Evolutionary conservation across 2,113 vertebrate species (phyloP).

Genomic region (Sorex araneus): DNA sequence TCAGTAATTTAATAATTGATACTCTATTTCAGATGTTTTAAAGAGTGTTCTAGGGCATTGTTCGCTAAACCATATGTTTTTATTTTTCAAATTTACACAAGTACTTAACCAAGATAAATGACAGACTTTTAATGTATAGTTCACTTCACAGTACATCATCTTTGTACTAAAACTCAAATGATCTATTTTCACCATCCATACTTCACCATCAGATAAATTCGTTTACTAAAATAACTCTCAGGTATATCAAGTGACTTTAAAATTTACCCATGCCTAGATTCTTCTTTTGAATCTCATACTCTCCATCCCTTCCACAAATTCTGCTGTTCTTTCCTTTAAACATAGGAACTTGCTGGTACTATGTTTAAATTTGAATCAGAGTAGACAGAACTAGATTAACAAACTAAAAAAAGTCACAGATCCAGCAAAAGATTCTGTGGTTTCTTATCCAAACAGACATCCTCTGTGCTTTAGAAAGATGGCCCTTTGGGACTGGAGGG

Average conservation of each 20-base stretch:
- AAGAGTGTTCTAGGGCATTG: neutral
- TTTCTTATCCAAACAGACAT: neutral
- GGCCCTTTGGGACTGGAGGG: too few relatives aligned
- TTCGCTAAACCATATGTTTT: neutral
- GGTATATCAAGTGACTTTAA: neutral
- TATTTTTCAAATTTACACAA: neutral
- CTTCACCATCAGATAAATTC: neutral
- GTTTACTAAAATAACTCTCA: neutral
- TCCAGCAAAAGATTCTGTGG: neutral
- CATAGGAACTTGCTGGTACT: neutral
- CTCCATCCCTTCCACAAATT: neutral
- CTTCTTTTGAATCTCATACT: neutral
- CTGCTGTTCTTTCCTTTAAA: neutral
- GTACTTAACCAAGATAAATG: conserved; percentile 12
- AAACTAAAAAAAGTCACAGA: neutral
- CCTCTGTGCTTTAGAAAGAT: too few relatives aligned
- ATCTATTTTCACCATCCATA: neutral
- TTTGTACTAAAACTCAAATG: neutral
- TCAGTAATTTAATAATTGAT: conserved; percentile 7
- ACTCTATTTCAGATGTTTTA: neutral
- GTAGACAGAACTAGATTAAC: neutral
- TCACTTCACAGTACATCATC: neutral
- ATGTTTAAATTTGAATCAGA: neutral
- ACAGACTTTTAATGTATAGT: neutral
- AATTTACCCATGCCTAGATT: neutral